A percentile compares a stretch with the other conserved stretches of the same genome.
These are phyloP conservation scores for Cettia cetti DNA, from an alignment of 2,113 vertebrate species.

Conservation along the genomic window DNA sequence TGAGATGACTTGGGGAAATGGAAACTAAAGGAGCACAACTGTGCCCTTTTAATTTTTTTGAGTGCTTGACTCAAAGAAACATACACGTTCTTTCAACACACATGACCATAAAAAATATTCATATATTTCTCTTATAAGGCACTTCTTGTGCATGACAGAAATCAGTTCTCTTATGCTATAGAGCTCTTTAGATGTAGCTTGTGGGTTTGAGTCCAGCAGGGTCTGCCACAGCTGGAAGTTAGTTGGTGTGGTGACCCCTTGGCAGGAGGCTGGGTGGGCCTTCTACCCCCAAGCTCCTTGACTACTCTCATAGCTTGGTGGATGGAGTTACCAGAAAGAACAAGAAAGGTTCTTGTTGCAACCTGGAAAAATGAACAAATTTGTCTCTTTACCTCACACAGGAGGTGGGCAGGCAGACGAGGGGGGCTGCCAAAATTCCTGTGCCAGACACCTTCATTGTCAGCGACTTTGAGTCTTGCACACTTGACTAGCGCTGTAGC, in stretches of 20 bases:
- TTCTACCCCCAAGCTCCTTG: neutral
- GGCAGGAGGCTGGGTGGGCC: neutral
- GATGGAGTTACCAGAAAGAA: neutral
- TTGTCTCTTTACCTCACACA: neutral
- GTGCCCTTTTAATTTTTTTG: neutral
- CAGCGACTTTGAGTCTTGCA: neutral
- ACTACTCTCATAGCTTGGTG: accelerated
- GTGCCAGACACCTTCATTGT: neutral
- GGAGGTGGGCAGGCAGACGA: neutral
- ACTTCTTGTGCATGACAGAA: neutral
- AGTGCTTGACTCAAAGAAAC: neutral
- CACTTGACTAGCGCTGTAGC: neutral
- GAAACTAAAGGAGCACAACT: neutral
- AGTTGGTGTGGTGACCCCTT: neutral
- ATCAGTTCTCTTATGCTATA: neutral
- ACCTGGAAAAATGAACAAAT: neutral
- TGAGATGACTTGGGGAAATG: neutral
- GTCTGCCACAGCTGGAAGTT: neutral
- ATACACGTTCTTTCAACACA: neutral
- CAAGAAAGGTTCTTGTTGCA: neutral
- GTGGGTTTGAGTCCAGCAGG: neutral
- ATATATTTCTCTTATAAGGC: neutral
- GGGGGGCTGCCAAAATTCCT: neutral
- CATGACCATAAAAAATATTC: neutral
- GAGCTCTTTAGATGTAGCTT: neutral